A percentile compares a stretch with the other conserved stretches of the same genome.
Evolutionary conservation across 2,113 vertebrate species (phyloP).

Genomic region (Pyxicephalus adspersus): DNA sequence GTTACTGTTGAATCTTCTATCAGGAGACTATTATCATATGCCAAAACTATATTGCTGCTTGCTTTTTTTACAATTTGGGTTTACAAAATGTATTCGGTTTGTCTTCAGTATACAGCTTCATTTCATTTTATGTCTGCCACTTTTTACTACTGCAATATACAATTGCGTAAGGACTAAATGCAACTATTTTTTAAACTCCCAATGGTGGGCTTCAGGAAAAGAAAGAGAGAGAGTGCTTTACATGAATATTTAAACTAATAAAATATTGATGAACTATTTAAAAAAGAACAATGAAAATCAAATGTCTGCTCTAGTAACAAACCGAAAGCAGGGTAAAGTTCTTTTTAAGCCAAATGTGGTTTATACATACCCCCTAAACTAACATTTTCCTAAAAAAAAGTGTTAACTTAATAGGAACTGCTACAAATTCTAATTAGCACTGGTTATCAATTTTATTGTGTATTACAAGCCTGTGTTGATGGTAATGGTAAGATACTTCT

Average conservation of each 20-base stretch:
- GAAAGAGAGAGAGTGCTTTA: neutral
- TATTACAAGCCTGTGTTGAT: too few relatives aligned
- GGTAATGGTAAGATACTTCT: too few relatives aligned
- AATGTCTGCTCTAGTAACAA: neutral
- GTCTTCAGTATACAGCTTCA: neutral
- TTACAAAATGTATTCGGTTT: neutral
- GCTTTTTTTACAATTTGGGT: neutral
- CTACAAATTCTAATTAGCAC: too few relatives aligned
- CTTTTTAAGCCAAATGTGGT: too few relatives aligned
- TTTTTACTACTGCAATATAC: neutral
- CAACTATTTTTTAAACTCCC: slow-evolving; percentile 8
- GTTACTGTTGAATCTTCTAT: too few relatives aligned
- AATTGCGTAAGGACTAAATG: neutral
- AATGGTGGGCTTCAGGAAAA: slow-evolving; percentile 11
- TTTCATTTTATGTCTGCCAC: neutral
- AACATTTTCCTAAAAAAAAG: neutral
- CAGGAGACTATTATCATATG: too few relatives aligned
- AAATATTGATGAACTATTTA: slow-evolving; percentile 14
- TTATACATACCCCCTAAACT: neutral
- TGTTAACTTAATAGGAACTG: neutral
- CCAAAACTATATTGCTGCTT: too few relatives aligned
- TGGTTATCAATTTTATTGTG: too few relatives aligned
- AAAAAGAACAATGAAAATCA: neutral
- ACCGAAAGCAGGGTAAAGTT: neutral
- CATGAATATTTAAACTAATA: slow-evolving; percentile 22